These are phyloP conservation scores for Merodon equestris DNA, from an alignment of 2,888 invertebrate species.

Conservation along the genomic window DNA sequence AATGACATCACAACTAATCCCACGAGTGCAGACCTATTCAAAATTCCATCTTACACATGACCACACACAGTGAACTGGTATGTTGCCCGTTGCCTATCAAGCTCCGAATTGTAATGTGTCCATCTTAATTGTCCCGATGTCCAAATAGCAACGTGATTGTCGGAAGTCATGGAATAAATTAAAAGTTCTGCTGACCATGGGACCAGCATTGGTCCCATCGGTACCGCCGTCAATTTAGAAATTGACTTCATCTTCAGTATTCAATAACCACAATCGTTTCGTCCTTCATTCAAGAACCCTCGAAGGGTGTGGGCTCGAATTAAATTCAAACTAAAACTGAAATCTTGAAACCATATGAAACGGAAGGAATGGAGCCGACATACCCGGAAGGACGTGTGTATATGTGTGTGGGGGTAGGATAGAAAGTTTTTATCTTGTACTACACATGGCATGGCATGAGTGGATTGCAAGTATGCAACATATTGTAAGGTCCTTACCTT, in stretches of 20 bases:
- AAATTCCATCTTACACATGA: slow-evolving; percentile 7
- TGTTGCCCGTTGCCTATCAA: no score
- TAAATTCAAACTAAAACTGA: slow-evolving; percentile 36
- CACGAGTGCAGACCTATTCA: background rate
- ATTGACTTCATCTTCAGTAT: slow-evolving; percentile 66
- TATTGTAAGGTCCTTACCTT: slow-evolving; percentile 75
- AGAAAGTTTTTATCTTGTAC: no score
- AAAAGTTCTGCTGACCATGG: slow-evolving; percentile 52
- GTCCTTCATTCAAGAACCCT: slow-evolving; percentile 43
- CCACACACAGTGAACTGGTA: background rate
- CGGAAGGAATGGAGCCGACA: no score
- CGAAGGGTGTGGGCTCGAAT: slow-evolving; percentile 25
- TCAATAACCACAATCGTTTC: slow-evolving; percentile 62
- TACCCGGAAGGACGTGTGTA: no score
- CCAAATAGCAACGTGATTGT: slow-evolving; percentile 13
- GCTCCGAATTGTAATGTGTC: slow-evolving; percentile 1
- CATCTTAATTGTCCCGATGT: slow-evolving; percentile 25
- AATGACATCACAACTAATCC: slow-evolving; percentile 16
- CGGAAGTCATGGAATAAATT: slow-evolving; percentile 52
- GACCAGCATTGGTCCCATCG: slow-evolving; percentile 51
- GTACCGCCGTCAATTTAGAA: slow-evolving; percentile 59
- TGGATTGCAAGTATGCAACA: background rate
- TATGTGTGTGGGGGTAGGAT: background rate
- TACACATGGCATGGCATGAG: background rate
- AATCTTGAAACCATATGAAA: background rate